phyloP scores from a whole-genome alignment of 2,113 vertebrate species.

The Onychostruthus taczanowskii region DNA sequence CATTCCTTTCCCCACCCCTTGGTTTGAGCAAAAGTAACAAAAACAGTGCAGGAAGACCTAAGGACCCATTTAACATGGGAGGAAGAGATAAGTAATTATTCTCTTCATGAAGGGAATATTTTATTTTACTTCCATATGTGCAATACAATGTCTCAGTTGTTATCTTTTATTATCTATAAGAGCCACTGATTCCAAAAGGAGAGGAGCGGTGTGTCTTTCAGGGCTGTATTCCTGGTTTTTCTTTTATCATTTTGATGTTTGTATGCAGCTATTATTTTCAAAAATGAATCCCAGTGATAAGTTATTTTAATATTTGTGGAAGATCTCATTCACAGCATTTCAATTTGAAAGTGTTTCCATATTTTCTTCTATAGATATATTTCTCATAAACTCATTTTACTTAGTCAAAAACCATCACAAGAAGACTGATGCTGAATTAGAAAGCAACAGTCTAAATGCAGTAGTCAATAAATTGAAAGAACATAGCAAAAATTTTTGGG shows the following conservation, averaged over 20 bases:
- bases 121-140: background rate
- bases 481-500: background rate
- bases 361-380: background rate
- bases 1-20: fast-evolving
- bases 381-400: background rate
- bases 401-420: background rate
- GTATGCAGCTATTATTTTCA: background rate
- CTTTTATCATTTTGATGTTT: background rate
- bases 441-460: background rate
- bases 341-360: background rate
- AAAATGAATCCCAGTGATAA: background rate
- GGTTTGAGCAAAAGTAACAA: background rate
- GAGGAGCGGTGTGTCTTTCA: background rate
- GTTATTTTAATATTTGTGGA: background rate
- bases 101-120: background rate
- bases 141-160: background rate
- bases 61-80: background rate
- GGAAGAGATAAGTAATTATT: background rate
- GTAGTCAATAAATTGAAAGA: background rate
- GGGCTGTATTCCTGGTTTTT: background rate
- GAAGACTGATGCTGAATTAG: background rate
- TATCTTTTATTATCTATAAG: background rate
- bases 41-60: background rate
- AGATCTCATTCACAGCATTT: background rate
- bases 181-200: background rate